Conservation (phyloP, 2,888 invertebrate species). For the Acanthosepion lycidas region DNA sequence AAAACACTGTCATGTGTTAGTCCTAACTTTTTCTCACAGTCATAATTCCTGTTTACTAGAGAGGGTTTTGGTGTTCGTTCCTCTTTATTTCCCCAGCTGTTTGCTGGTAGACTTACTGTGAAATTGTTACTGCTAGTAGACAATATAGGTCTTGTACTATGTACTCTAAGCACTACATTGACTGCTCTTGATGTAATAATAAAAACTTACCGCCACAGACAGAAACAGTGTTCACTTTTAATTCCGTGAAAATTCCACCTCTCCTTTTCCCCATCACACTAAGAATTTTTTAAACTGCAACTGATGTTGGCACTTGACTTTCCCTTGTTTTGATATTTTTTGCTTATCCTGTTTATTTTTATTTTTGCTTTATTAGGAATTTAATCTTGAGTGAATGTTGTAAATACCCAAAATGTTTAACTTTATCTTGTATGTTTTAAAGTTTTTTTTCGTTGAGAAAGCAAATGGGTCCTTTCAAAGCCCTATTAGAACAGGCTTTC, state of each 20-base stretch:
- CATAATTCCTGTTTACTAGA: background rate
- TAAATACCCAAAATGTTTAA: no score
- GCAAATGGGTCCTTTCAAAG: no score
- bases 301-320: no score
- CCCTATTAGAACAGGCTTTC: no score
- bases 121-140: conserved; percentile 43
- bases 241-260: background rate
- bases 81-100: background rate
- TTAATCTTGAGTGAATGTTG: no score
- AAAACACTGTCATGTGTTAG: background rate
- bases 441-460: no score
- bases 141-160: conserved; percentile 38
- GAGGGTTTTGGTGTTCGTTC: background rate
- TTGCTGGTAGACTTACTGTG: conserved; percentile 39
- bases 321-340: no score
- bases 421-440: no score
- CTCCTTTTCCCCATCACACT: background rate
- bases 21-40: background rate
- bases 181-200: conserved; percentile 45
- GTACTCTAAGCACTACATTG: conserved; percentile 38
- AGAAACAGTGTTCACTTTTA: conserved; percentile 43
- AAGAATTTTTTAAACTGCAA: background rate
- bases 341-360: no score
- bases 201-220: conserved; percentile 43
- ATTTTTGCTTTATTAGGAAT: no score